Evolutionary conservation across 1,140 invertebrate genomes (phyloP).

Genomic region (Contarinia nasturtii): DNA sequence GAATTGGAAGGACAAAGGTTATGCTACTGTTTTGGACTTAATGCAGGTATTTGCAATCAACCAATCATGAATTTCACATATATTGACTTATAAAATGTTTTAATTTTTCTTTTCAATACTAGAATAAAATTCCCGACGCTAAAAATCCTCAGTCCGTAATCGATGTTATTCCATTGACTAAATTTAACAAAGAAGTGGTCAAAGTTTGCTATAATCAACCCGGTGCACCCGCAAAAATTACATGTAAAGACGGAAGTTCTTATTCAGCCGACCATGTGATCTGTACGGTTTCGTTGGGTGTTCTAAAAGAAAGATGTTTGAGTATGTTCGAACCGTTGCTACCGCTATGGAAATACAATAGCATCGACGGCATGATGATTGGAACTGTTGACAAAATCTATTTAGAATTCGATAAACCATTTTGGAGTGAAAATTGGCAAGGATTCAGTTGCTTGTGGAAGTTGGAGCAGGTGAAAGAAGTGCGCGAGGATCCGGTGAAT

Average conservation of each 20-base stretch:
- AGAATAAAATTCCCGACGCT: conserved; percentile 6
- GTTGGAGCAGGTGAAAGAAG: conserved; percentile 22
- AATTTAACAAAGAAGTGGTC: conserved; percentile 27
- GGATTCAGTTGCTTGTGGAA: conserved; percentile 32
- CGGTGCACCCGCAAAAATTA: conserved; percentile 14
- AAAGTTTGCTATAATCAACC: conserved; percentile 25
- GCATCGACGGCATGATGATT: conserved; percentile 42
- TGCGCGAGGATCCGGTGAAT: conserved; percentile 8
- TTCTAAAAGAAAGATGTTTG: conserved; percentile 37
- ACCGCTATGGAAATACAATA: conserved; percentile 33
- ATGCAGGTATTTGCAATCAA: conserved; percentile 27
- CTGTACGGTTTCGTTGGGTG: no score
- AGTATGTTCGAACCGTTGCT: conserved; percentile 39
- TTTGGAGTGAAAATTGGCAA: conserved; percentile 33
- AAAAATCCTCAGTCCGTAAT: not conserved
- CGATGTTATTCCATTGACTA: conserved; percentile 11
- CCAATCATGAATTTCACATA: not conserved
- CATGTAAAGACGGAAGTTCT: conserved; percentile 34
- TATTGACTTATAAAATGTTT: not conserved
- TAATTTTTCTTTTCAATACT: conserved; percentile 25
- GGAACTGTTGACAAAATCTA: conserved; percentile 62
- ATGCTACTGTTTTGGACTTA: conserved; percentile 32
- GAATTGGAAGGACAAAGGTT: conserved; percentile 41
- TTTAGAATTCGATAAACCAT: conserved; percentile 38
- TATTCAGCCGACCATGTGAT: conserved; percentile 43